Evolutionary conservation across 2,113 vertebrate genomes (phyloP), one percentile per base, ranked within the genome.

Genomic region (Butorides virescens): DNA sequence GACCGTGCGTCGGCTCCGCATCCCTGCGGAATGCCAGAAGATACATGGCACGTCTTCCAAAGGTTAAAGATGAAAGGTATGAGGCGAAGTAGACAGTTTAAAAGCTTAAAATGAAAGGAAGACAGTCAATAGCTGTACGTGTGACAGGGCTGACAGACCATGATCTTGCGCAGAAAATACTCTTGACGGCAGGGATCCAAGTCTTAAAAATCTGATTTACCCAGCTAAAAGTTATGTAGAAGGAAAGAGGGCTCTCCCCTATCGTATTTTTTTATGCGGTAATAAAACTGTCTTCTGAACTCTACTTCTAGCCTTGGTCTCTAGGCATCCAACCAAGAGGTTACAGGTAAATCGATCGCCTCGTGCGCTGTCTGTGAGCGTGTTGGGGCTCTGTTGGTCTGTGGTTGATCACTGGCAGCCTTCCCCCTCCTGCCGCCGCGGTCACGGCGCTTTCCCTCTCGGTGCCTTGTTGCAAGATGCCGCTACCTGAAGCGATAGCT

Each of bases 391-490:
- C 66, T 25, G 10, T 5, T 9, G 53, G 14, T 4, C 63, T 22
- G 16, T 0, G 0, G 7, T 2, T 1, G 21, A 50, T 22, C 14
- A 6, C 39, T 15, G 17, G 39, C 17, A 74, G 14, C 46, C n/a
- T 8, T 10, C 46, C 15, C 7, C 16, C 25, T 27, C 26, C 86
- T 12, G n/a, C 15, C 16, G 0, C 0, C 2, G 3, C 1, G 6
- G 29, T 23, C 14, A 10, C 2, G 4, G 39, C 10, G 3, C 6
- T 16, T 26, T n/a, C 25, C 55, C 20, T 42, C 39, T 15, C 39
- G 2, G 1, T 7, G 44, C 50, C 13, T 12, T 16, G 37, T 13
- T 10, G 11, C 27, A 13, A 53, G 62, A 8, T 4, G 34, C 29
- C 0, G 4, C 58, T 44, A 2, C 22, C 42, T 16, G 59, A 17